Evolutionary conservation across 2,888 invertebrate genomes (phyloP).

Genomic region (Tiphia femorata): DNA sequence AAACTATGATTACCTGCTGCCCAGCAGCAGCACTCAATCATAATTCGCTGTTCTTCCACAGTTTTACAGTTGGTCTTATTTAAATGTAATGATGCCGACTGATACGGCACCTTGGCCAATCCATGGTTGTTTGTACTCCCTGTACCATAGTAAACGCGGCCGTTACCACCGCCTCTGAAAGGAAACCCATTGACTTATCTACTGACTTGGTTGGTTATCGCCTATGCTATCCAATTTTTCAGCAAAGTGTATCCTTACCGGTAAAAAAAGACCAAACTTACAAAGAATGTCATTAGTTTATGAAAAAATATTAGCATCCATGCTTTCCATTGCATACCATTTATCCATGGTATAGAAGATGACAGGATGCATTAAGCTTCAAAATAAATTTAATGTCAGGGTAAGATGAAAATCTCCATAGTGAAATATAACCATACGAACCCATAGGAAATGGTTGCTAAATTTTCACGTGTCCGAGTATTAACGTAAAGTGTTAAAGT

Average conservation of each 20-base stretch:
- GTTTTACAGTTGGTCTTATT: slow-evolving; percentile 22
- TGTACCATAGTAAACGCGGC: slow-evolving; percentile 52
- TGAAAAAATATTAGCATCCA: slow-evolving; percentile 45
- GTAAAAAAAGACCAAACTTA: slow-evolving; percentile 41
- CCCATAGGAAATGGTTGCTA: slow-evolving; percentile 8
- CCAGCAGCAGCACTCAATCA: slow-evolving; percentile 34
- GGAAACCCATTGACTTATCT: slow-evolving; percentile 55
- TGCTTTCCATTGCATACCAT: slow-evolving; percentile 39
- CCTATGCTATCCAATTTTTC: slow-evolving; percentile 35
- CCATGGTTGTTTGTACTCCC: slow-evolving; percentile 46
- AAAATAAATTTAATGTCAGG: slow-evolving; percentile 44
- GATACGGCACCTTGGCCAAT: slow-evolving; percentile 56
- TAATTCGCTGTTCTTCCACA: slow-evolving; percentile 16
- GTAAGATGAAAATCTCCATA: slow-evolving; percentile 40
- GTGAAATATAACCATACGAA: slow-evolving; percentile 38
- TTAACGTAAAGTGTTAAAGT: neutral
- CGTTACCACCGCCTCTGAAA: slow-evolving; percentile 64
- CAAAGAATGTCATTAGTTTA: slow-evolving; percentile 40
- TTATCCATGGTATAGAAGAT: slow-evolving; percentile 41
- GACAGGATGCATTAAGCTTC: slow-evolving; percentile 41
- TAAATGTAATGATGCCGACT: slow-evolving; percentile 51
- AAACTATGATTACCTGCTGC: slow-evolving; percentile 54
- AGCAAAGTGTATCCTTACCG: slow-evolving; percentile 39
- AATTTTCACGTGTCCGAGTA: no score
- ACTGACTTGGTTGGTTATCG: slow-evolving; percentile 32